Evolutionary conservation across 2,113 vertebrate genomes (phyloP).

Genomic region (Lichenostomus cassidix): DNA sequence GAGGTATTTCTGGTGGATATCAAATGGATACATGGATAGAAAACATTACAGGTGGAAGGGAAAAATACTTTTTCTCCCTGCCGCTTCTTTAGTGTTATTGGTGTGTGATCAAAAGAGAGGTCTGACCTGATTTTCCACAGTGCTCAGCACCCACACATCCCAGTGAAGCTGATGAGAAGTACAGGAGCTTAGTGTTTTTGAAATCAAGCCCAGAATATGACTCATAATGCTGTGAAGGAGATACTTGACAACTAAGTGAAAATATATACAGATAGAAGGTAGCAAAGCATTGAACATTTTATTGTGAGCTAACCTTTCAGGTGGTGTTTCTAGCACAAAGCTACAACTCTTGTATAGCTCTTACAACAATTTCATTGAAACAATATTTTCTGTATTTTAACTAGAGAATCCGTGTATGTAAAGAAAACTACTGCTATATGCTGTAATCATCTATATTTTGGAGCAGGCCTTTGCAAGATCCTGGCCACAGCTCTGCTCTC

Average conservation of each 20-base stretch:
- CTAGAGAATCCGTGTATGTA: neutral
- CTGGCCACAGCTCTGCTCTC: neutral
- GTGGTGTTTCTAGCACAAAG: conserved; percentile 29
- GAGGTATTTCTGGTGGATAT: neutral
- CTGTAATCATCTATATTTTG: neutral
- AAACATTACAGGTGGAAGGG: neutral
- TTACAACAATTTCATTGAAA: conserved; percentile 54
- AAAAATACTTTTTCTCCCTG: neutral
- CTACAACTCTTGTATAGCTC: conserved; percentile 10
- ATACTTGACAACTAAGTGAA: conserved; percentile 29
- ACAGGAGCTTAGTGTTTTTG: conserved; percentile 43
- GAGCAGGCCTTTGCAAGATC: neutral
- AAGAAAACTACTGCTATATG: neutral
- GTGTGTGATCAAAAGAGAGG: conserved; percentile 44
- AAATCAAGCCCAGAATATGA: conserved; percentile 50
- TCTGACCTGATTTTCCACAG: conserved; percentile 45
- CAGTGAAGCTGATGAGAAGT: conserved; percentile 36
- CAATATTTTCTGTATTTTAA: conserved; percentile 10
- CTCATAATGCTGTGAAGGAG: conserved; percentile 27
- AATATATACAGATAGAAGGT: neutral
- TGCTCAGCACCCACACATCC: conserved; percentile 49
- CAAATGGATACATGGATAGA: neutral
- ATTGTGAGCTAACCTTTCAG: conserved; percentile 41
- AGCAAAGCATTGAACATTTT: conserved; percentile 54
- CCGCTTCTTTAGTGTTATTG: neutral